These are phyloP conservation scores for Chauna torquata DNA, from an alignment of 2,113 vertebrate species.

Conservation along the genomic window DNA sequence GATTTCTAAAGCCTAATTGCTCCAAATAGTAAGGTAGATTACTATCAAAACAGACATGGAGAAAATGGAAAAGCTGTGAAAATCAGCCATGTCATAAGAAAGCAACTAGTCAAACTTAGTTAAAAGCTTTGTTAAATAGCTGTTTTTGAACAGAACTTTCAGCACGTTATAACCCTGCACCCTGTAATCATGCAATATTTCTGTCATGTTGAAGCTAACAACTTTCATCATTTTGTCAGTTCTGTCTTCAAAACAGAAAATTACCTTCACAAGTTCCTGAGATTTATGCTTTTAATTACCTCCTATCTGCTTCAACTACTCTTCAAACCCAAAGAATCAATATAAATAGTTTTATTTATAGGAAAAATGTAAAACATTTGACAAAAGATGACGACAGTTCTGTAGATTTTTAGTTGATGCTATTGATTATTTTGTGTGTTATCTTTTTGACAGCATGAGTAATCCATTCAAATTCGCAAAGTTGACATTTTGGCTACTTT, in stretches of 20 bases:
- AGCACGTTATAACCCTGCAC: constrained; percentile 48
- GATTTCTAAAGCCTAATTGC: background rate
- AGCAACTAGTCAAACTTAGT: constrained; percentile 21
- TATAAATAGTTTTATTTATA: constrained; percentile 77
- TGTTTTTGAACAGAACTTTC: constrained; percentile 58
- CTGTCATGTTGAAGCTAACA: constrained; percentile 77
- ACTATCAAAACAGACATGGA: background rate
- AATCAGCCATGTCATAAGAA: background rate
- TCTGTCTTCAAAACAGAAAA: constrained; percentile 78
- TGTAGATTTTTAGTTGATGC: constrained; percentile 61
- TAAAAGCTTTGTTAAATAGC: constrained; percentile 63
- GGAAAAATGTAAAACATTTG: constrained; percentile 72
- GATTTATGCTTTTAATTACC: constrained; percentile 86
- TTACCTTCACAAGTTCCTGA: constrained; percentile 73
- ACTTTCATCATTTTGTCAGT: constrained; percentile 82
- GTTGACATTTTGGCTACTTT: constrained; percentile 16
- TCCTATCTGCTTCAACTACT: constrained; percentile 73
- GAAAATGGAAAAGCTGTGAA: background rate
- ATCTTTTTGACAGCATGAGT: constrained; percentile 31
- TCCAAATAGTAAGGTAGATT: background rate
- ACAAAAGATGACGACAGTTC: constrained; percentile 61
- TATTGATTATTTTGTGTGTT: constrained; percentile 53
- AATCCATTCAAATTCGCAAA: constrained; percentile 35
- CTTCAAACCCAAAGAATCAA: constrained; percentile 73
- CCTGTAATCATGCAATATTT: constrained; percentile 71